A percentile compares a stretch with the other conserved stretches of the same genome.
Evolutionary conservation across 2,888 invertebrate species (phyloP).

Genomic region (Acronicta leporina): DNA sequence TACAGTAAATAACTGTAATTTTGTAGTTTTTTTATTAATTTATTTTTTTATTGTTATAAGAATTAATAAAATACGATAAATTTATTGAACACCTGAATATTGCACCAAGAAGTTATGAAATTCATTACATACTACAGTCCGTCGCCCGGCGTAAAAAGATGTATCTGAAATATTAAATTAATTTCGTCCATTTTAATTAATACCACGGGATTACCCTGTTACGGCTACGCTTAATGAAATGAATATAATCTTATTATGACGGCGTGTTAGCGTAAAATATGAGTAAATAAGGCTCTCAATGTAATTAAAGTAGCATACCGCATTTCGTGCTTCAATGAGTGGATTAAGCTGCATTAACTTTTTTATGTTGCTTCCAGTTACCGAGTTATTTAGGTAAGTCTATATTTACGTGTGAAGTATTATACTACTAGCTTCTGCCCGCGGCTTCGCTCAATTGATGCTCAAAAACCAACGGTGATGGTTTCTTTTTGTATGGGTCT

Average conservation of each 20-base stretch:
- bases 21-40: too few relatives aligned
- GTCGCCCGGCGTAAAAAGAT: slow-evolving; percentile 18
- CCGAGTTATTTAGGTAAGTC: slow-evolving; percentile 2
- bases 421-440: too few relatives aligned
- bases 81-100: too few relatives aligned
- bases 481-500: too few relatives aligned
- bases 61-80: too few relatives aligned
- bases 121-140: slow-evolving; percentile 7
- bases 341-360: slow-evolving; percentile 34
- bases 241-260: slow-evolving; percentile 49
- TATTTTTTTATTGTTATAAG: too few relatives aligned
- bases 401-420: too few relatives aligned
- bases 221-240: slow-evolving; percentile 49
- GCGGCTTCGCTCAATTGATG: too few relatives aligned
- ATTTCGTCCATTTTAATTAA: slow-evolving; percentile 48
- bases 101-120: slow-evolving; percentile 3
- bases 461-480: too few relatives aligned
- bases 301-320: slow-evolving; percentile 36
- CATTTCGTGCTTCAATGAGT: slow-evolving; percentile 16
- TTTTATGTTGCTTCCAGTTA: slow-evolving; percentile 16
- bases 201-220: slow-evolving; percentile 39
- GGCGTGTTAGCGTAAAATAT: slow-evolving; percentile 31
- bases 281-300: slow-evolving; percentile 37
- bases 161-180: slow-evolving; percentile 34
- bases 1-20: too few relatives aligned